Percentiles rank a stretch among this genome's conserved stretches.
These are phyloP conservation scores for Watsonalla cultraria DNA, from an alignment of 2,888 invertebrate species.

Conservation along the genomic window DNA sequence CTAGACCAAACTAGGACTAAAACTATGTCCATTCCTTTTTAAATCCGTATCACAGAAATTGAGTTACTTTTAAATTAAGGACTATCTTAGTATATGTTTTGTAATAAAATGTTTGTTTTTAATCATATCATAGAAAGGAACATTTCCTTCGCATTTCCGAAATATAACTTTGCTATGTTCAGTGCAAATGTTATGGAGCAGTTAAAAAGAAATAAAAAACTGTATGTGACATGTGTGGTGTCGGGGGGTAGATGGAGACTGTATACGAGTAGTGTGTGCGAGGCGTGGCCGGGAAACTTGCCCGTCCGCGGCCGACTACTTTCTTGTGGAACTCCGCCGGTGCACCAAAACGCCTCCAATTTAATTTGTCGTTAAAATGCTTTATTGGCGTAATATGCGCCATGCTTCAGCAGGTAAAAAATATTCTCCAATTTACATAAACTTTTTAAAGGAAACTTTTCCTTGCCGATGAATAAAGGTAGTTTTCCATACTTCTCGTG, in stretches of 20 bases:
- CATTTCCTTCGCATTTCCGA: neutral
- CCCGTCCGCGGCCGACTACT: constrained; percentile 32
- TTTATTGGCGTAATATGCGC: constrained; percentile 47
- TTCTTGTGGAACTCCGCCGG: constrained; percentile 35
- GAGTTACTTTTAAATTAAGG: too few species aligned
- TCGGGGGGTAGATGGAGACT: constrained; percentile 25
- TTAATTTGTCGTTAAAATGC: constrained; percentile 46
- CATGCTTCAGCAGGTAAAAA: constrained; percentile 30
- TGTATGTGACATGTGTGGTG: constrained; percentile 33
- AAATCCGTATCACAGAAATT: too few species aligned
- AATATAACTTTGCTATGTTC: neutral
- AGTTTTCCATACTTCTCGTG: constrained; percentile 2
- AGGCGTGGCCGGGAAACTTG: constrained; percentile 50
- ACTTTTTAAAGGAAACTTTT: neutral
- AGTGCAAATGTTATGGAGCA: constrained; percentile 17
- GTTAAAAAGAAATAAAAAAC: constrained; percentile 17
- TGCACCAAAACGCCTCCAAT: constrained; percentile 33
- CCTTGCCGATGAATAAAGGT: constrained; percentile 1
- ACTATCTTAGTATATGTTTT: too few species aligned
- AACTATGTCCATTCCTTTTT: too few species aligned
- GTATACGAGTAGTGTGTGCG: constrained; percentile 30
- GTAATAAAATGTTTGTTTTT: too few species aligned
- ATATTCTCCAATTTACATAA: neutral
- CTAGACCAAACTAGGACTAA: too few species aligned
- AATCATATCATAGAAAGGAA: neutral